Evolutionary conservation across 1,140 invertebrate species (phyloP), one percentile per base, ranked within the genome.

Genomic region (Neoseiulus cucumeris): DNA sequence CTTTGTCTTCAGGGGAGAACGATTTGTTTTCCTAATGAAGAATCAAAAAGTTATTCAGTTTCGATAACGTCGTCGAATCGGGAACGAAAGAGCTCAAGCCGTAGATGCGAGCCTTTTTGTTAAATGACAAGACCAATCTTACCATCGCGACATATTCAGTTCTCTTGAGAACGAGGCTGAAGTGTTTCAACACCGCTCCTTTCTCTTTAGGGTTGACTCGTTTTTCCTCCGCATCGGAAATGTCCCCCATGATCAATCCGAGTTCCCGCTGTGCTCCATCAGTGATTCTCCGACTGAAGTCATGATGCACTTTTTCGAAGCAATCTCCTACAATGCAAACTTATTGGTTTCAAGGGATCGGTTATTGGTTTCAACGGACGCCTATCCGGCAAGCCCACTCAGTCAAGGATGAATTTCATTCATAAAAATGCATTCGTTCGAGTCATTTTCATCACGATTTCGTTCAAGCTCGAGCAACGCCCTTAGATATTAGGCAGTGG

Each of bases 221-320:
- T 9, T 59, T 59, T 9, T 59, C 51, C 22, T 59, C 51, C 1
- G 51, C 51, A 33, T 59, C 51, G 5, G 51, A 25, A 33, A 59
- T 59, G 6, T 59, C 51, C 14, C 51, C 51, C 51, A 59, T 59
- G 51, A 59, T 59, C 14, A 25, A 33, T 59, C 51, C 51, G 17
- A 59, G 51, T 25, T 59, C 51, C 1, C 51, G 51, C 22, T 59
- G 51, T 1, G 51, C 25, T 17, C 33, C 51, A 33, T 59, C 51
- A 1, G 51, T 20, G 22, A 59, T 59, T 29, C 51, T 25, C 17
- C 51, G 51, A 25, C 51, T 59, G 51, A 59, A 59, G 51, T 59
- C 51, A 9, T 20, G 22, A 25, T 59, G 51, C 22, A 59, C 51
- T 17, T 59, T 59, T 9, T 59, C 51, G 33, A 59, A 59, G 22